Conservation (phyloP, 1,140 invertebrate species). For the Heliconius hewitsoni region DNA sequence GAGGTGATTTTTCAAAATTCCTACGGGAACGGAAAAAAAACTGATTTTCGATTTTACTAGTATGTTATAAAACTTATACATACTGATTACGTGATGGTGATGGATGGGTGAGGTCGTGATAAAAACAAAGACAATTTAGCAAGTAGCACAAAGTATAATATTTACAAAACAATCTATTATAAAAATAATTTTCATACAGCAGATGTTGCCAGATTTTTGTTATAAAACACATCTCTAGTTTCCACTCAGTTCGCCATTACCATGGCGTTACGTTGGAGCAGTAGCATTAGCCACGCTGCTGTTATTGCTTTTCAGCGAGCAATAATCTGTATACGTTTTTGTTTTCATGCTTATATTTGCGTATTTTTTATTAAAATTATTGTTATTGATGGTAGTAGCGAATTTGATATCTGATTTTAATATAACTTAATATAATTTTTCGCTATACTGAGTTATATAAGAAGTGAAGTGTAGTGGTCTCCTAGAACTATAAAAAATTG, state of each 20-base stretch:
- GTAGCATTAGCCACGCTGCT: conserved; percentile 5
- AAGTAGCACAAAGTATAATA: no score
- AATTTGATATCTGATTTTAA: background rate
- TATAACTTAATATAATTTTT: background rate
- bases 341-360: background rate
- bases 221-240: background rate
- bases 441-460: no score
- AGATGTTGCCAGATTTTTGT: background rate
- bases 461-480: no score
- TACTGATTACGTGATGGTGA: no score
- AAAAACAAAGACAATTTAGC: no score
- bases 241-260: conserved; percentile 4
- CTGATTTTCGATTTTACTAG: no score
- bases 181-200: background rate
- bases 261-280: background rate
- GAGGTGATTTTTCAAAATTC: no score
- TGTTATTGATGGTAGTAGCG: background rate
- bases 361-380: conserved; percentile 3
- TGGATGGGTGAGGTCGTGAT: no score
- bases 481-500: no score
- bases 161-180: background rate
- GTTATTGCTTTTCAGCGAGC: conserved; percentile 32
- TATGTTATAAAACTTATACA: no score
- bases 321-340: conserved; percentile 24
- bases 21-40: no score